Evolutionary conservation across 2,888 invertebrate species (phyloP), one percentile per base, ranked within the genome.

Genomic region (Xanthia togata): DNA sequence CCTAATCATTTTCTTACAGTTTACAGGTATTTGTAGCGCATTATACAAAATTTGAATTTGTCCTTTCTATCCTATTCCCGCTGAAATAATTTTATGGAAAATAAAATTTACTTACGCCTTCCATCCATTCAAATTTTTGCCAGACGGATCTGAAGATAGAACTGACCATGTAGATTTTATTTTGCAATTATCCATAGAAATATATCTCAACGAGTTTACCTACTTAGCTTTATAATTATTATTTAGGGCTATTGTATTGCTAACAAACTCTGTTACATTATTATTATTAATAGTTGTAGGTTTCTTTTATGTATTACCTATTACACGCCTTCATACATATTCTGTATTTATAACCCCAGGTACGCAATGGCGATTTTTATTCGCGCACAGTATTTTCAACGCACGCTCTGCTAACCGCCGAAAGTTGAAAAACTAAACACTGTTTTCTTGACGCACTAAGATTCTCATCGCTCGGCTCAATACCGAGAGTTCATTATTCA

Each of bases 21-120:
- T 62, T 71, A 77, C 79, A 77, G 79, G 79, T 77, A 77, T 77
- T 77, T 70, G 77, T 77, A 77, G 77, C 77, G 79, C 79, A 47
- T 62, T 23, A 6, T 53, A 62, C 23, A 77, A 79, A 77, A 79
- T 35, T 53, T 44, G 0, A n/a, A 62, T 47, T 69, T 78, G 44
- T 4, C 17, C 17, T 12, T 44, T 47, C 5, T 60, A 35, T 3
- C 35, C 41, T 60, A 70, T 26, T 12, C 17, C 2, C 14, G 53
- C 0, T 6, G 35, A 44, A 35, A 78, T 44, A 76, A 69, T 53
- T 63, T 12, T 12, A 53, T 26, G 31, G 8, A 76, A 47, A 44
- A 12, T 44, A 44, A 44, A 44, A 44, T 44, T 44, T 12, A 44
- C 12, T 12, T 44, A 44, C 44, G 12, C 12, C 4, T 12, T 44